Conservation (phyloP, 2,113 vertebrate species). For the Alouatta palliata region DNA sequence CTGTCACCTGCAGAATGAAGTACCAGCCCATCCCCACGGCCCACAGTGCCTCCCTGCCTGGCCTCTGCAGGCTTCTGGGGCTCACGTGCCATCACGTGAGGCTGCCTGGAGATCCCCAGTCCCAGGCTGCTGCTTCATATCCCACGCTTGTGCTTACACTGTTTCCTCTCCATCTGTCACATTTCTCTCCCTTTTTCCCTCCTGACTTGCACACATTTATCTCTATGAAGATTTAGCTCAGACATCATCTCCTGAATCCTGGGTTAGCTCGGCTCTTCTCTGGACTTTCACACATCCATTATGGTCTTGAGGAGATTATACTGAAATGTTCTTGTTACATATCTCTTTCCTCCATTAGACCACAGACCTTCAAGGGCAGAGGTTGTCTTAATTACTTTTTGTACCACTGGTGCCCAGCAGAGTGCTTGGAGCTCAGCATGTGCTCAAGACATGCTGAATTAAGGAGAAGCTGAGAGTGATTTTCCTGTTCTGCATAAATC, state of each 20-base stretch:
- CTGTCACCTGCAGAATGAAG: background rate
- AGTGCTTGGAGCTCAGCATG: background rate
- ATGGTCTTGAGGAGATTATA: background rate
- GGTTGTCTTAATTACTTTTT: background rate
- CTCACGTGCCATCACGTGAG: rapidly evolving
- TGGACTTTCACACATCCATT: background rate
- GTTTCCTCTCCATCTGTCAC: background rate
- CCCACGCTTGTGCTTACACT: background rate
- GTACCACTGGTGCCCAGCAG: background rate
- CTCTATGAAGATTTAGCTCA: background rate
- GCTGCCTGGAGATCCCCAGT: background rate
- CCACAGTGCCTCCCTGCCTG: background rate
- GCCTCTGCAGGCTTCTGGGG: background rate
- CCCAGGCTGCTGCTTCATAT: background rate
- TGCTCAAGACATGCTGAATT: background rate
- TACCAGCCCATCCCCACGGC: rapidly evolving
- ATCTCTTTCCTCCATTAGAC: background rate
- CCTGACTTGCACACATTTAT: background rate
- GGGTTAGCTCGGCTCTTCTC: background rate
- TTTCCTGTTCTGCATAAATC: background rate
- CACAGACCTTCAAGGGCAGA: background rate
- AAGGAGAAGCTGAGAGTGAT: background rate
- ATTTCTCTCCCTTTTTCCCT: background rate
- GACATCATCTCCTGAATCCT: background rate
- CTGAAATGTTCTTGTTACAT: background rate